These are phyloP conservation scores for Eurypyga helias DNA, from an alignment of 2,113 vertebrate species.

Conservation along the genomic window DNA sequence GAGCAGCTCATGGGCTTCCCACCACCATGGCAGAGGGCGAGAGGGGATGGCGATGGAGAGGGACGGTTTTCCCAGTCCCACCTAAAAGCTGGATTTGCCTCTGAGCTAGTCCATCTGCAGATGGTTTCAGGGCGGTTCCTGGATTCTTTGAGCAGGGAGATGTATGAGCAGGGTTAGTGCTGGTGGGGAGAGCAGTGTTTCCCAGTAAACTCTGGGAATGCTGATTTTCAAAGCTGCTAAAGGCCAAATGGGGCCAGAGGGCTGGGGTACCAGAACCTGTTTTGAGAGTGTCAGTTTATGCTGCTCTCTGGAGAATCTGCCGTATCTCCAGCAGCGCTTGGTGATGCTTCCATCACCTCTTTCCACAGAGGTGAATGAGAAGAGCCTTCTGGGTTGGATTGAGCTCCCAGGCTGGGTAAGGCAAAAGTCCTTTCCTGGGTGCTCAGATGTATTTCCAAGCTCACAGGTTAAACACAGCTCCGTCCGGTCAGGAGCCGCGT, in stretches of 20 bases:
- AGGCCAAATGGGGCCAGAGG: rapidly evolving
- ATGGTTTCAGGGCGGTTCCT: rapidly evolving
- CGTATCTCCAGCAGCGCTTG: background rate
- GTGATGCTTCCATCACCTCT: background rate
- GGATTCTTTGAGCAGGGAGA: background rate
- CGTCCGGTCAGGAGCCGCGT: background rate
- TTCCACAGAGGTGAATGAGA: background rate
- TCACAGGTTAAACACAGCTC: background rate
- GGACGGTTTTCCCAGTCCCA: background rate
- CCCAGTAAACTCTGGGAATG: background rate
- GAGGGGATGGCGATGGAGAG: background rate
- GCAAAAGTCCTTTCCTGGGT: rapidly evolving
- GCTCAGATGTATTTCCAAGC: background rate
- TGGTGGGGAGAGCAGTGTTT: background rate
- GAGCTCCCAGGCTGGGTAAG: background rate
- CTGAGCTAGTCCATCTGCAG: background rate
- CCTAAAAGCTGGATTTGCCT: background rate
- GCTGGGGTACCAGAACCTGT: background rate
- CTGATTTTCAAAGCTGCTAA: background rate
- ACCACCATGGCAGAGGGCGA: rapidly evolving
- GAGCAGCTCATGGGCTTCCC: background rate
- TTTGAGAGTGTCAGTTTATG: background rate
- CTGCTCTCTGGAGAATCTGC: background rate
- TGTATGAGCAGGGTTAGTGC: background rate
- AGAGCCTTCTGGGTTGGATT: background rate